Percentiles rank a stretch among this genome's conserved stretches.
Conservation (phyloP, 2,888 invertebrate species). For the Cryptocheilus praepositus region DNA sequence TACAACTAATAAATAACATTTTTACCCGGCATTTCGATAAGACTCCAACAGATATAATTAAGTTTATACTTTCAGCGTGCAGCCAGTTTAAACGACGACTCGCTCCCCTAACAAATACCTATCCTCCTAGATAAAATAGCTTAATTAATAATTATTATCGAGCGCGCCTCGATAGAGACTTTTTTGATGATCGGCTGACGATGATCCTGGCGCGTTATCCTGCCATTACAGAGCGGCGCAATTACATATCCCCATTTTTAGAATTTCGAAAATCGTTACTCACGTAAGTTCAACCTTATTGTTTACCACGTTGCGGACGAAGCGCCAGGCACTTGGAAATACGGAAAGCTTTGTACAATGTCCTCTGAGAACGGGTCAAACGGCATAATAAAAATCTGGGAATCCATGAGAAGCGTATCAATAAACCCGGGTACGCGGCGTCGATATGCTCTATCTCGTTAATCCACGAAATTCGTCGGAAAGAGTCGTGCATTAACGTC, state of each 20-base stretch:
- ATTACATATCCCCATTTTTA: slow-evolving; percentile 29
- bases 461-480: no score
- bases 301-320: slow-evolving; percentile 51
- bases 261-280: slow-evolving; percentile 47
- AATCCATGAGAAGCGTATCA: no score
- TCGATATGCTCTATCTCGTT: no score
- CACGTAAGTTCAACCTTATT: slow-evolving; percentile 38
- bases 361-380: background rate
- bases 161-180: slow-evolving; percentile 23
- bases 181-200: background rate
- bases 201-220: slow-evolving; percentile 29
- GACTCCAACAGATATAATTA: slow-evolving; percentile 63
- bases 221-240: slow-evolving; percentile 16
- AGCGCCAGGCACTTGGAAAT: slow-evolving; percentile 59
- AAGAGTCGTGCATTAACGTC: no score
- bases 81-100: slow-evolving; percentile 48
- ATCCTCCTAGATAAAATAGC: slow-evolving; percentile 37
- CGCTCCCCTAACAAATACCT: slow-evolving; percentile 53
- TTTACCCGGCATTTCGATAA: slow-evolving; percentile 59
- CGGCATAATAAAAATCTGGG: no score
- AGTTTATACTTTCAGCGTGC: slow-evolving; percentile 65
- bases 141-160: slow-evolving; percentile 48
- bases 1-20: slow-evolving; percentile 61
- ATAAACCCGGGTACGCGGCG: no score
- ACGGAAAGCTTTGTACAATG: slow-evolving; percentile 17